phyloP scores from a whole-genome alignment of 2,113 vertebrate genomes.

The Bubo bubo region DNA sequence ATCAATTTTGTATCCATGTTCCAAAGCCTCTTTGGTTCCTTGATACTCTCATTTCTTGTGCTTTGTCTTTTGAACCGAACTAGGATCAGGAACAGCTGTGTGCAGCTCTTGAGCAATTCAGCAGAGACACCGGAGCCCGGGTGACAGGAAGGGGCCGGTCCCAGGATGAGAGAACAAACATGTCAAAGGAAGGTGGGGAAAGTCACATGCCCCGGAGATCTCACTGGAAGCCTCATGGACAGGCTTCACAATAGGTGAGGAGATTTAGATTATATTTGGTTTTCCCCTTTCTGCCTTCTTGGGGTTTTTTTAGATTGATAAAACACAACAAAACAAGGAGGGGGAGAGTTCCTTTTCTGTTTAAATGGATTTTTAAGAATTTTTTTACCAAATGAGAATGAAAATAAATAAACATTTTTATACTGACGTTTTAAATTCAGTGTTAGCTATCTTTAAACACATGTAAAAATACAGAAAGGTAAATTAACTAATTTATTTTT shows the following conservation, averaged over 20 bases:
- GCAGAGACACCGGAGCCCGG: neutral
- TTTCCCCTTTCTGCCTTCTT: neutral
- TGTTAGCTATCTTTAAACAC: slow-evolving; percentile 3
- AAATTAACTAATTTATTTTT: slow-evolving; percentile 63
- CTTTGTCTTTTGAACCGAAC: neutral
- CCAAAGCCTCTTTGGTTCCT: neutral
- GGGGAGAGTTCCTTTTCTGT: neutral
- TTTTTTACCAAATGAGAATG: neutral
- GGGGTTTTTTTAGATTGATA: neutral
- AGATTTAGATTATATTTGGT: neutral
- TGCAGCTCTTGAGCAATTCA: neutral
- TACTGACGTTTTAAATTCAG: neutral
- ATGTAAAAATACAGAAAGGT: slow-evolving; percentile 48
- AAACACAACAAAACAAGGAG: neutral
- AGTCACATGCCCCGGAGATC: neutral
- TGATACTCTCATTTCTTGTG: neutral
- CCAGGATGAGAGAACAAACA: accelerated
- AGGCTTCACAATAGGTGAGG: neutral
- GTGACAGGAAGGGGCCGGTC: neutral
- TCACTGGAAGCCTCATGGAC: neutral
- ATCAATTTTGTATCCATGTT: neutral
- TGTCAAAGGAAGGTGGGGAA: neutral
- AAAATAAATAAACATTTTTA: slow-evolving; percentile 30
- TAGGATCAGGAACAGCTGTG: neutral
- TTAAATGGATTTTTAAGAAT: neutral